Evolutionary conservation across 2,888 invertebrate genomes (phyloP).

Genomic region (Chymomyza fuscimana): DNA sequence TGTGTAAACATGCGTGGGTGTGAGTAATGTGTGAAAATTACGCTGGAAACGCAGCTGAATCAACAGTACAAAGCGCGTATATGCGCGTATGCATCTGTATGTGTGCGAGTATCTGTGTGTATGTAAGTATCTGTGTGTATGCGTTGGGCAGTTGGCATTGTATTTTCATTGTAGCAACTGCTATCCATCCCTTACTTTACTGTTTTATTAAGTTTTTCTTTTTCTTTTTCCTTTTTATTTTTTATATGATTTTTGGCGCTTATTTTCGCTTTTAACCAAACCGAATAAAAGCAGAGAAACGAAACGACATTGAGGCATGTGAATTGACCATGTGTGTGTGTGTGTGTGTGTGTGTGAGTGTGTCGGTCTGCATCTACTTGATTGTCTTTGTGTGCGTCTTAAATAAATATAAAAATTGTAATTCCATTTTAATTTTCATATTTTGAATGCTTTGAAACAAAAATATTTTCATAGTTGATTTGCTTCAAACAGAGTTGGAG

Average conservation of each 20-base stretch:
- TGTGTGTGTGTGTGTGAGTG: not conserved
- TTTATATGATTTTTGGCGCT: not conserved
- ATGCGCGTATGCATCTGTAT: not conserved
- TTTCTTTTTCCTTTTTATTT: not conserved
- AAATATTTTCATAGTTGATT: constrained; percentile 29
- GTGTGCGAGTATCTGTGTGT: constrained; percentile 7
- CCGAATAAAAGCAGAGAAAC: no score
- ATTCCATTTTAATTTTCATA: constrained; percentile 51
- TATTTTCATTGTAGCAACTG: constrained; percentile 49
- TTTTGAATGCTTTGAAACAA: constrained; percentile 23
- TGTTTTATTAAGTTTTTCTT: constrained; percentile 45
- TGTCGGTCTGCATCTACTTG: not conserved
- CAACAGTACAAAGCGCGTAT: constrained; percentile 32
- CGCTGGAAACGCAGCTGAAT: constrained; percentile 46
- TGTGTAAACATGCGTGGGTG: constrained; percentile 6
- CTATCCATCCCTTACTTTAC: constrained; percentile 24
- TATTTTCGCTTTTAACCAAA: no score
- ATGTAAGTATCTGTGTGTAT: not conserved
- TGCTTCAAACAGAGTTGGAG: not conserved
- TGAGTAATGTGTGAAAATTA: constrained; percentile 46
- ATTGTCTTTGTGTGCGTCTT: not conserved
- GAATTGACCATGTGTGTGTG: not conserved
- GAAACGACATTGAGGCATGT: constrained; percentile 1
- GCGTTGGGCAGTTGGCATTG: constrained; percentile 27
- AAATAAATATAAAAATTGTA: constrained; percentile 19